Conservation (phyloP, 2,888 invertebrate genomes). For the Scrobipalpa costella region DNA sequence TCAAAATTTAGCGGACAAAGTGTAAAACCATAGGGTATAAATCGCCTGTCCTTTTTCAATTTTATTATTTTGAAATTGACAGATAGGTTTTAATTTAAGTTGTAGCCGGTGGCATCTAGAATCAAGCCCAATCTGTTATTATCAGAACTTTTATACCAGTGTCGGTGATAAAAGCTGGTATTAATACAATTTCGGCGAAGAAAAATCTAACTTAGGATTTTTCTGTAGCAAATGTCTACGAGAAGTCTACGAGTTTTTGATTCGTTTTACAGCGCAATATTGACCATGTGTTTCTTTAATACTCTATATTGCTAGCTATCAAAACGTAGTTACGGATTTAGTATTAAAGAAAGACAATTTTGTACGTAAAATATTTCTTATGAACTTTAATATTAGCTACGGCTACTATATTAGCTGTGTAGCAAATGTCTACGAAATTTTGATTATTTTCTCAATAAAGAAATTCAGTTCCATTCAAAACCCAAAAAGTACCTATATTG, state of each 20-base stretch:
- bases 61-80: no score
- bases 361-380: neutral
- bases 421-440: neutral
- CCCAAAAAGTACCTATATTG: no score
- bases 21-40: no score
- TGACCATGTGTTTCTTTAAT: neutral
- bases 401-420: neutral
- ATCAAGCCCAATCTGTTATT: no score
- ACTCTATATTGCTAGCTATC: constrained; percentile 1
- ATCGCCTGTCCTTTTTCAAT: no score
- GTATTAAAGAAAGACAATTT: no score
- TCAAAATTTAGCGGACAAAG: no score
- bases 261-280: neutral
- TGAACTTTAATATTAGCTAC: neutral
- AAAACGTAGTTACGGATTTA: neutral
- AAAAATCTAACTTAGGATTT: neutral
- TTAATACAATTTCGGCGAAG: neutral
- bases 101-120: no score
- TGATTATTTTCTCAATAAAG: neutral
- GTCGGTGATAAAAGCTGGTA: no score
- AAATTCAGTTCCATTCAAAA: no score
- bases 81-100: no score
- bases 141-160: no score
- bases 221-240: constrained; percentile 9
- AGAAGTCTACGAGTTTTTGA: constrained; percentile 14